Conservation (phyloP, 2,797 vertebrate genomes). For the Nyctibius grandis region DNA sequence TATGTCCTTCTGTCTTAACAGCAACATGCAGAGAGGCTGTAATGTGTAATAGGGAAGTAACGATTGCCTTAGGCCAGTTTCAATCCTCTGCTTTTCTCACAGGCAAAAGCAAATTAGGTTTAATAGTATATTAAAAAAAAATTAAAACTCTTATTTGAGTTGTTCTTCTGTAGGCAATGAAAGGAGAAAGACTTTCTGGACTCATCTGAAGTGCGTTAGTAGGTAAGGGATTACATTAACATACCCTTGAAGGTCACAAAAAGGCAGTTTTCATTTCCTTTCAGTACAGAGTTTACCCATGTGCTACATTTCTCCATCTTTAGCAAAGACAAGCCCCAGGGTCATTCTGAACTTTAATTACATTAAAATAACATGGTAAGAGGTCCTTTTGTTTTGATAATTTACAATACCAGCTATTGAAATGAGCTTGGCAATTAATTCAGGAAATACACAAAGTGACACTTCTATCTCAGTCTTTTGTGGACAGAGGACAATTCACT, state of each 20-base stretch:
- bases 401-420: neutral
- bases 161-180: neutral
- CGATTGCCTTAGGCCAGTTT: neutral
- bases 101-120: neutral
- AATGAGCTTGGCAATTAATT: neutral
- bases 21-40: neutral
- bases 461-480: neutral
- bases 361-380: neutral
- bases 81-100: neutral
- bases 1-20: neutral
- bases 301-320: neutral
- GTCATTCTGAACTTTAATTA: conserved; percentile 24
- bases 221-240: neutral
- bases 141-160: neutral
- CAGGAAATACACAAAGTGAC: conserved; percentile 12
- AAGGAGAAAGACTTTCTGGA: neutral
- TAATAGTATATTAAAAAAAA: neutral
- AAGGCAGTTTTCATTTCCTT: neutral
- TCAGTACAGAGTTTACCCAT: neutral
- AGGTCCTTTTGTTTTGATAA: conserved; percentile 3
- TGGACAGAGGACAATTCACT: conserved; percentile 1
- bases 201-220: neutral
- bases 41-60: neutral
- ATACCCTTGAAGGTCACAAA: neutral
- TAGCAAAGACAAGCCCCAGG: neutral